Base-by-base conservation (phyloP, 2,888 invertebrate genomes). In the Phrixothrix hirtus region DNA sequence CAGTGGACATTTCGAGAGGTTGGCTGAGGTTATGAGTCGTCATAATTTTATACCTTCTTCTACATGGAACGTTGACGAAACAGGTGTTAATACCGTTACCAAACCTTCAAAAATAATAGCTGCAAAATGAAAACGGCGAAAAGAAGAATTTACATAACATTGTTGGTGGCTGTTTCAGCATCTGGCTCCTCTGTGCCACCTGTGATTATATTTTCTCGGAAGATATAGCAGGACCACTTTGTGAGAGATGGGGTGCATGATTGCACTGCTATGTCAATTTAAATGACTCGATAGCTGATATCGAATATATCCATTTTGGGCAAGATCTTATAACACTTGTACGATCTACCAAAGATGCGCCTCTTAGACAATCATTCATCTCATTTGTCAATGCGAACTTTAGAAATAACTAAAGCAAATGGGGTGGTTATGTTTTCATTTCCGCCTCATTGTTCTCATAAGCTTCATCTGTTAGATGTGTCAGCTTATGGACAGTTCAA, bases 191-290 rank as follows among this genome's bases (percentile, higher is more conserved):
- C 29, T n/a, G n/a, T 29, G 5, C 29, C 29, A n/a, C 7, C 10
- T 3, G n/a, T 29, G 29, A n/a, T 29, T 29, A 29, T 29, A 29
- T 29, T 29, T 29, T 10, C 10, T 29, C 29, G n/a, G 29, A 29
- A 29, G 29, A 29, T n/a, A 10, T 29, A n/a, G 5, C 5, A 29
- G 10, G 29, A 29, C 5, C 10, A 29, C 6, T 29, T 29, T 29
- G 10, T 29, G 3, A 10, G 7, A 29, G 10, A n/a, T 29, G 29
- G 29, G 10, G 7, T 6, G 7, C 3, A 10, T 29, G 10, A 29
- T 29, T 6, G 29, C n/a, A n/a, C n/a, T n/a, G n/a, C n/a, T n/a
- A n/a, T n/a, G n/a, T n/a, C n/a, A n/a, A n/a, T n/a, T n/a, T n/a
- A 29, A 29, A 10, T 29, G 29, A 10, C 10, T 29, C 7, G 29